Percentiles rank a stretch among this genome's conserved stretches.
Evolutionary conservation across 92 coral and sea anemone genomes (phyloP).

Genomic region (Bergia sp.): DNA sequence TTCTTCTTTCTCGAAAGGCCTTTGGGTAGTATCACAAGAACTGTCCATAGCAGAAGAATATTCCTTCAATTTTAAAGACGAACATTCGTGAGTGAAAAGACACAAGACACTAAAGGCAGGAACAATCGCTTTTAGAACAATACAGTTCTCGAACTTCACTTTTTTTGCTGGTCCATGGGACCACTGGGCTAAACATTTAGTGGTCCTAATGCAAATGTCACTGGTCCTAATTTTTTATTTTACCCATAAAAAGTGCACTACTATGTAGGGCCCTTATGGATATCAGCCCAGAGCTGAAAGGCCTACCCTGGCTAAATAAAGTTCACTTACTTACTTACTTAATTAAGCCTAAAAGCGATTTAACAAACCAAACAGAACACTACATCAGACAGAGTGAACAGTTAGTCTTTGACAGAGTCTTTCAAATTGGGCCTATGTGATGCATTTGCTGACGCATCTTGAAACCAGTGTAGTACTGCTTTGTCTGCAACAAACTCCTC

Average conservation of each 20-base stretch:
- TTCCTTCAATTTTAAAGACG: too few relatives aligned
- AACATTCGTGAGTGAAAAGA: too few relatives aligned
- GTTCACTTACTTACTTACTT: too few relatives aligned
- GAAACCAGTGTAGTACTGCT: constrained; percentile 40
- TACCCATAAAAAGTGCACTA: too few relatives aligned
- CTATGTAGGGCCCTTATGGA: too few relatives aligned
- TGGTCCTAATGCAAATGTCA: constrained; percentile 21
- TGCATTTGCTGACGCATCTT: constrained; percentile 32
- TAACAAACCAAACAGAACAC: constrained; percentile 32
- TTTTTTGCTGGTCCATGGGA: constrained; percentile 33
- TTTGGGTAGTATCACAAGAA: too few relatives aligned
- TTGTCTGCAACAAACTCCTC: constrained; percentile 41
- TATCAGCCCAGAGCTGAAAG: too few relatives aligned
- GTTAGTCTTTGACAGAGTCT: constrained; percentile 37
- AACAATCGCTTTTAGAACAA: too few relatives aligned
- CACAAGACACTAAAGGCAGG: too few relatives aligned
- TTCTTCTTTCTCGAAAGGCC: too few relatives aligned
- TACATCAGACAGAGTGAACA: constrained; percentile 22
- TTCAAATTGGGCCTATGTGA: constrained; percentile 46
- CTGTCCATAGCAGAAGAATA: too few relatives aligned
- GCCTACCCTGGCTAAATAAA: too few relatives aligned
- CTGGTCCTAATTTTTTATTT: constrained; percentile 28
- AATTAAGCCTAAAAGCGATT: constrained; percentile 18
- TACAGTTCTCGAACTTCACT: constrained; percentile 29
- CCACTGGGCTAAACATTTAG: constrained; percentile 27